phyloP scores from a whole-genome alignment of 2,113 vertebrate species.

The Potamarius usumacintae region DNA sequence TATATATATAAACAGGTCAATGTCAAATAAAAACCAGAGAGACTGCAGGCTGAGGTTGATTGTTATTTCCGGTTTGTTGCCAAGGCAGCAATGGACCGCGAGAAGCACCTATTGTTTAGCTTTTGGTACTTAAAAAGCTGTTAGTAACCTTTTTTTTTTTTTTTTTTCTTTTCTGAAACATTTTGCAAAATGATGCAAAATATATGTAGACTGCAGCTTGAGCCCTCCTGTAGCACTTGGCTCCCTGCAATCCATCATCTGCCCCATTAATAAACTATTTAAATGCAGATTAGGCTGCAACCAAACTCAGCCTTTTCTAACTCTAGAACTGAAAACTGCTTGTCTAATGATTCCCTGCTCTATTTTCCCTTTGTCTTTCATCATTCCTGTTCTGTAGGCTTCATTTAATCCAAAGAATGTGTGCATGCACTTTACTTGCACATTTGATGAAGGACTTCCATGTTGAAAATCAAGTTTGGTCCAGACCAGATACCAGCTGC shows the following conservation, averaged over 20 bases:
- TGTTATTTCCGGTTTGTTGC: constrained; percentile 2
- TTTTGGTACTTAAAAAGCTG: background rate
- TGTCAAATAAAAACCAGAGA: background rate
- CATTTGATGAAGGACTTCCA: background rate
- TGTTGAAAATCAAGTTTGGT: background rate
- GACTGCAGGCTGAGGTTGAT: background rate
- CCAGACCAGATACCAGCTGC: background rate
- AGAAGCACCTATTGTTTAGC: background rate
- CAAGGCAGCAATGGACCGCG: background rate
- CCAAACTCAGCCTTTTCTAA: background rate
- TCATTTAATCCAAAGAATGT: background rate
- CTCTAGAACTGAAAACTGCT: background rate
- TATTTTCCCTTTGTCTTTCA: background rate
- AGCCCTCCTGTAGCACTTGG: background rate
- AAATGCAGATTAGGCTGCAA: background rate
- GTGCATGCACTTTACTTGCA: background rate
- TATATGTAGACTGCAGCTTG: background rate
- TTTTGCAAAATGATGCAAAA: background rate
- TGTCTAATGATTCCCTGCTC: background rate
- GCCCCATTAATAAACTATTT: background rate
- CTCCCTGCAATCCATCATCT: background rate
- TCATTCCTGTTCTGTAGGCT: background rate
- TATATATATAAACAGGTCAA: too few species aligned
- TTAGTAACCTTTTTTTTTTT: background rate
- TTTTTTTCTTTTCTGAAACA: background rate